phyloP scores from a whole-genome alignment of 2,113 vertebrate species.

The Leptobrachium leishanense region DNA sequence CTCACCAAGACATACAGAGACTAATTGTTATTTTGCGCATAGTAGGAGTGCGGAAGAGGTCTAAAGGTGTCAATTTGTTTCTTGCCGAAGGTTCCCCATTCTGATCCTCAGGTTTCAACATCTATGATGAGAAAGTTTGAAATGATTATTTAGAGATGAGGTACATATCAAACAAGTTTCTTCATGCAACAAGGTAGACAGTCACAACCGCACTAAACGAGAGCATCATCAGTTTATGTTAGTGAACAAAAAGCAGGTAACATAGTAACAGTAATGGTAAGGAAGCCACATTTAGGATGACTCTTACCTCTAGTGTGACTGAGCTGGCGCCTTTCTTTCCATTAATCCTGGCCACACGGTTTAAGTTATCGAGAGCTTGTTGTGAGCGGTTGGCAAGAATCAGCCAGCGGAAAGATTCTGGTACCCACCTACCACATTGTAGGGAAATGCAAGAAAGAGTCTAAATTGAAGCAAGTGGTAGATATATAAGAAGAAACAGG shows the following conservation, averaged over 20 bases:
- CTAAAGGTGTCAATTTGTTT: conserved; percentile 32
- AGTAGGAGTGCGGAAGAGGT: conserved; percentile 60
- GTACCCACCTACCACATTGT: conserved; percentile 57
- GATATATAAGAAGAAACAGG: no score
- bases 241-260: no score
- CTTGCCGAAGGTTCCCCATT: conserved; percentile 27
- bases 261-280: no score
- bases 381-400: conserved; percentile 57
- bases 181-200: no score
- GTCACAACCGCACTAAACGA: no score
- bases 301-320: conserved; percentile 59
- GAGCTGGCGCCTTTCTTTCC: background rate
- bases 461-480: no score
- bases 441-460: no score
- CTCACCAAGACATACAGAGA: conserved; percentile 73
- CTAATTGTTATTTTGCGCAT: conserved; percentile 75
- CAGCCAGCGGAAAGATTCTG: conserved; percentile 69
- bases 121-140: background rate
- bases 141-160: no score
- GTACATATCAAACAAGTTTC: no score
- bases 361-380: conserved; percentile 58
- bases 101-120: no score
- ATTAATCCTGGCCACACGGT: conserved; percentile 57
- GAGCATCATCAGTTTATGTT: no score
- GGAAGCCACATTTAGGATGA: no score